Percentiles rank a stretch among this genome's conserved stretches.
Evolutionary conservation across 2,797 vertebrate species (phyloP).

Genomic region (Bradypus variegatus): DNA sequence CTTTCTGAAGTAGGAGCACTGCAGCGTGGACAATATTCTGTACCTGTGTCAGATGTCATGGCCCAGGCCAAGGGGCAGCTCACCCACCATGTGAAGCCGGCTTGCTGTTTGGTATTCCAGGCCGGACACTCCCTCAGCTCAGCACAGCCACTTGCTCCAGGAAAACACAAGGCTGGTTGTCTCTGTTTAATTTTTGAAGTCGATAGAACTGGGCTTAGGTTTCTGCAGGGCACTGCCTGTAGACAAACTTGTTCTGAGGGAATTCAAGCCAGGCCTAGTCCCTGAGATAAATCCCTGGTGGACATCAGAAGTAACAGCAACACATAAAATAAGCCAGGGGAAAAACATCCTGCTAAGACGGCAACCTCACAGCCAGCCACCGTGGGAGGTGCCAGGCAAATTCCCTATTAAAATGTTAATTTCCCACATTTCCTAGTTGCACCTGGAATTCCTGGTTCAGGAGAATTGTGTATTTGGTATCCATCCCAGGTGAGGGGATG

Average conservation of each 20-base stretch:
- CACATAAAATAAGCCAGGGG: conserved; percentile 73
- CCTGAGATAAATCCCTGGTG: neutral
- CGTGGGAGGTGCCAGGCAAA: conserved; percentile 72
- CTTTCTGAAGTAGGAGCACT: neutral
- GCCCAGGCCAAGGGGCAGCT: neutral
- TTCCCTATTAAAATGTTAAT: conserved; percentile 62
- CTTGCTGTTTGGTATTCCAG: neutral
- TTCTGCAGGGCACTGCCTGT: conserved; percentile 6
- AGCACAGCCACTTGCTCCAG: neutral
- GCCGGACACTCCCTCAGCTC: neutral
- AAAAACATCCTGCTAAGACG: conserved; percentile 75
- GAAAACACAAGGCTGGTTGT: neutral
- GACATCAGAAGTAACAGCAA: neutral
- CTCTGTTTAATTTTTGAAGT: conserved; percentile 51
- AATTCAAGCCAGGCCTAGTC: neutral
- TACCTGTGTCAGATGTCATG: neutral
- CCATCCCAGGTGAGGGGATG: neutral
- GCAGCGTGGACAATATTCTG: fast-evolving
- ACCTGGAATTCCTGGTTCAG: conserved; percentile 72
- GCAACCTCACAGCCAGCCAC: conserved; percentile 72
- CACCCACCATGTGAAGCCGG: fast-evolving
- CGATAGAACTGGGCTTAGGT: conserved; percentile 3
- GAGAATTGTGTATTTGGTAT: conserved; percentile 71
- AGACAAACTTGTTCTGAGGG: neutral
- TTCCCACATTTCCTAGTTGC: conserved; percentile 70